Conservation (phyloP, 2,113 vertebrate species). For the Fregata magnificens region DNA sequence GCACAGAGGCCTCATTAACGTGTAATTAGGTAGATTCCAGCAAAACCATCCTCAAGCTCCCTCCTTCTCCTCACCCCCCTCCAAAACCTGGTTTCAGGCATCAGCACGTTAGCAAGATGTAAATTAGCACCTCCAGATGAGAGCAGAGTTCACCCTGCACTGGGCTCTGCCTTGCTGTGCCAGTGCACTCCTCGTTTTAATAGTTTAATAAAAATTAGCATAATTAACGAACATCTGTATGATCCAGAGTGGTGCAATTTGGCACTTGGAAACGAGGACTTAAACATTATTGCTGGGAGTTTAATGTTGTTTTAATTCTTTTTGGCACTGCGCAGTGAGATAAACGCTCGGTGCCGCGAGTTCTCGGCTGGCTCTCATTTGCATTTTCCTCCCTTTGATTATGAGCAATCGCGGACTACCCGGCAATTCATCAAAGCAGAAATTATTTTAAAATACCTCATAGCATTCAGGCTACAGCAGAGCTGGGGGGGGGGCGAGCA, state of each 20-base stretch:
- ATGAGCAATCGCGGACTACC: conserved; percentile 70
- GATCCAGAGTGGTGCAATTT: conserved; percentile 82
- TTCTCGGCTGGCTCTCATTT: conserved; percentile 77
- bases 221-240: conserved; percentile 89
- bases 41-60: conserved; percentile 9
- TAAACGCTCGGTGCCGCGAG: conserved; percentile 69
- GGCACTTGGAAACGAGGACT: conserved; percentile 82
- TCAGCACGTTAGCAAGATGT: conserved; percentile 64
- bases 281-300: conserved; percentile 79
- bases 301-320: conserved; percentile 88
- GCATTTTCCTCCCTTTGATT: conserved; percentile 76
- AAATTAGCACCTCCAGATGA: conserved; percentile 72
- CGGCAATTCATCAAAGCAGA: conserved; percentile 74
- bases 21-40: conserved; percentile 45
- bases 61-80: neutral
- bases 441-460: conserved; percentile 76
- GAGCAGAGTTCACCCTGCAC: conserved; percentile 75
- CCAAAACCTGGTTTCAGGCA: conserved; percentile 16
- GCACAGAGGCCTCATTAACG: conserved; percentile 20
- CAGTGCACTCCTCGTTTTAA: conserved; percentile 80
- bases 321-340: conserved; percentile 75
- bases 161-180: conserved; percentile 74
- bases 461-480: conserved; percentile 24
- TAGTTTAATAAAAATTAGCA: conserved; percentile 88
- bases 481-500: neutral